Base-by-base conservation (phyloP, 2,888 invertebrate genomes). In the Cyclophora albipunctata region DNA sequence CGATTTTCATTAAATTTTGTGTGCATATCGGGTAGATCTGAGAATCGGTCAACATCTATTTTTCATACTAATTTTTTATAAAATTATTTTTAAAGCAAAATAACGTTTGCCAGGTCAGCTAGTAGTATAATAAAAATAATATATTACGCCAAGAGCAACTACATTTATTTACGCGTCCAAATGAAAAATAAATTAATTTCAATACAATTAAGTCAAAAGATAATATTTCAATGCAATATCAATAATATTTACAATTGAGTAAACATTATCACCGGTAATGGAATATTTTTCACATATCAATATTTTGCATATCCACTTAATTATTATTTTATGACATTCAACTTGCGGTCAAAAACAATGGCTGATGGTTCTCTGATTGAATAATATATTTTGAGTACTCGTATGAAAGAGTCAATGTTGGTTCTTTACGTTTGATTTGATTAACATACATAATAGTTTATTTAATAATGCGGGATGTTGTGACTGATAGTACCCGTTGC, bases 191-290 rank as follows among this genome's bases (percentile, higher is more conserved):
- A 20, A 20, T 20, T 43, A 43, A 43, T 43, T 43, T 33, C 20
- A 43, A 43, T 34, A 43, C 5, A 34, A 33, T 34, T 33, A 43
- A 43, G 43, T 20, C 34, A 34, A 43, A 43, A 34, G 43, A 43
- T 5, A 20, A 20, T 75, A 71, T 74, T 74, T 66, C 66, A 62
- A 64, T 64, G 66, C 67, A 74, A 70, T 72, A 73, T 72, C 75
- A 80, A 82, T 81, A 43, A 33, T 33, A 43, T 43, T 43, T 43
- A 43, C 43, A 20, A 20, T 20, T 34, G 34, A 20, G 34, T 81
- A 71, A 62, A 60, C 64, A 49, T 61, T 60, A 61, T 61, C 64
- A 67, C 59, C 62, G 59, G 62, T 50, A 58, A 54, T 51, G 45
- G 40, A 47, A 54, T 47, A 47, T 54, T 41, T 51, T 49, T 20